phyloP scores from a whole-genome alignment of 2,888 invertebrate species.

The Diaperis boleti region DNA sequence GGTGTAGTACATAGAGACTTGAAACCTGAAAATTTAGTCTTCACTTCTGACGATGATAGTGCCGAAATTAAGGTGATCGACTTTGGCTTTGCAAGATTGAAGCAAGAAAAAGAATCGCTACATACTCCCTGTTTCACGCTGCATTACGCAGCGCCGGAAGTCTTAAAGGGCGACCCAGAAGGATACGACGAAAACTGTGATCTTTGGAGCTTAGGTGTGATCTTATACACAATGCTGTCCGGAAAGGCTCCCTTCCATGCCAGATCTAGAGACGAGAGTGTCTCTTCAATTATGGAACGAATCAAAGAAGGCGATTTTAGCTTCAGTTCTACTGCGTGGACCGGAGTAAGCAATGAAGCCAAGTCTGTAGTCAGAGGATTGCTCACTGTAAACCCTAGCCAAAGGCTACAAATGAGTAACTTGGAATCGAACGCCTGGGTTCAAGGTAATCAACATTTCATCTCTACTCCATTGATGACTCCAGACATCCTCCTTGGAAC shows the following conservation, averaged over 20 bases:
- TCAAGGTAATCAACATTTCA: conserved; percentile 64
- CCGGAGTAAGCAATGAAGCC: conserved; percentile 78
- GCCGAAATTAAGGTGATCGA: conserved; percentile 88
- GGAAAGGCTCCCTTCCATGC: conserved; percentile 90
- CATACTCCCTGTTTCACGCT: conserved; percentile 94
- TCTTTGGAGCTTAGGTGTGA: conserved; percentile 95
- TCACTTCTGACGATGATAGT: conserved; percentile 69
- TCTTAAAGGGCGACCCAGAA: conserved; percentile 73
- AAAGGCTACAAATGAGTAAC: conserved; percentile 77
- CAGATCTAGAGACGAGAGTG: conserved; percentile 77
- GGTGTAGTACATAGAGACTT: conserved; percentile 93
- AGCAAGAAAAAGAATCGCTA: conserved; percentile 72
- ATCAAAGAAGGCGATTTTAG: conserved; percentile 85
- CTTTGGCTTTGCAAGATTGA: conserved; percentile 93
- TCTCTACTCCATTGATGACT: conserved; percentile 72
- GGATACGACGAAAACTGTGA: conserved; percentile 95
- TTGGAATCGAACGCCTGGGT: conserved; percentile 80
- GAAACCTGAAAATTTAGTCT: conserved; percentile 90
- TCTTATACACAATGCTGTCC: conserved; percentile 79
- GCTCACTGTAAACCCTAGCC: conserved; percentile 81
- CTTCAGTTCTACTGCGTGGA: conserved; percentile 80
- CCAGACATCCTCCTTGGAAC: conserved; percentile 69
- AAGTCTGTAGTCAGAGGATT: conserved; percentile 82
- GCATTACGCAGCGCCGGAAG: conserved; percentile 96
- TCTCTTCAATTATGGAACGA: conserved; percentile 80